Evolutionary conservation across 1,140 invertebrate species (phyloP), one percentile per base, ranked within the genome.

Genomic region (Elysia chlorotica): DNA sequence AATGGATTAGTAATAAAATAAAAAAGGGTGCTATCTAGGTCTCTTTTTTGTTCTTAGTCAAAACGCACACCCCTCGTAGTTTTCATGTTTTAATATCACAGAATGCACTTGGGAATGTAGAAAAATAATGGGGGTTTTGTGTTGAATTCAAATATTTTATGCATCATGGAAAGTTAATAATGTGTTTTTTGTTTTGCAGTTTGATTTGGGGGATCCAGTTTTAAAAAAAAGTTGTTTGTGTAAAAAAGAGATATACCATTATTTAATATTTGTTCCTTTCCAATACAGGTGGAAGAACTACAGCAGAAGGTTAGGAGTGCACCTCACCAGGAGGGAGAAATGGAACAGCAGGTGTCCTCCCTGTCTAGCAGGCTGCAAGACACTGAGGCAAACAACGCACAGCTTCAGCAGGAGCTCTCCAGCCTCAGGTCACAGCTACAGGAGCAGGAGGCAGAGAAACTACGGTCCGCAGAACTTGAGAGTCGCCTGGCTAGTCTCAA

Each of bases 381-480:
- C 78, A 88, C 83, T 19, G 79, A 80, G 36, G 73, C 74, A 6
- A 37, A 69, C 66, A 76, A 73, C 21, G 74, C 70, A 23, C 54
- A 76, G 36, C 59, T 76, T 1, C 63, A 72, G 31, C 68, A 72
- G 48, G 74, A 76, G 56, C 72, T 68, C 30, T 67, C 54, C 25
- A 63, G 54, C 0, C 38, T 76, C n/a, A 72, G 69, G 33, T 53
- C 56, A 23, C 68, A 71, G 68, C 21, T 71, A 5, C 59, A 71
- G 25, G 28, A 37, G 3, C 2, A 56, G 36, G 48, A 69, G 28
- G 48, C 48, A 2, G 10, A 48, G 41, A 48, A 48, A 33, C 48
- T n/a, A 2, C 2, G 4, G 41, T 14, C 37, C 30, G 37, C 35
- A 4, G 88, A 76, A 35, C 74, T 89, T 23, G 93, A 94, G 79